Conservation (phyloP, 2,797 vertebrate species). For the Sus cebifrons region DNA sequence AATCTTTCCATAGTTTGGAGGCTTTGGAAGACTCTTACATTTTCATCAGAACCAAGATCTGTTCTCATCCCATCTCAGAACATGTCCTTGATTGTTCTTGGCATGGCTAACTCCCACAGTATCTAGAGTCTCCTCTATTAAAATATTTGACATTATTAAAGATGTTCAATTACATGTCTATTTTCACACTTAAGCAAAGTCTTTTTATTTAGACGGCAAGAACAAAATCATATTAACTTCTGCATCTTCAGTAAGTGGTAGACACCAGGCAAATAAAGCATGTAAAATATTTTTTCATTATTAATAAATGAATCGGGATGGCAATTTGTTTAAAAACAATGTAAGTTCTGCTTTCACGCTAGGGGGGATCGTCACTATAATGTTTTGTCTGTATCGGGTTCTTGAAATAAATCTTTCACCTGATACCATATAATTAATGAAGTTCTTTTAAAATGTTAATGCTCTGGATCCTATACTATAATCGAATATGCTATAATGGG, state of each 20-base stretch:
- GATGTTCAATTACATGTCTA: not conserved
- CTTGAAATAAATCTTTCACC: not conserved
- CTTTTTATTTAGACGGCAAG: not conserved
- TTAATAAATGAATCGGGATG: not conserved
- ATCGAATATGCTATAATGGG: not conserved
- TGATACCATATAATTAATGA: not conserved
- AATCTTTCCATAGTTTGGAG: not conserved
- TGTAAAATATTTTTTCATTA: not conserved
- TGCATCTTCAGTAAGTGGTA: not conserved
- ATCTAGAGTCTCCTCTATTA: not conserved
- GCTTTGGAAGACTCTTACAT: not conserved
- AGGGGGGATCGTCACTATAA: not conserved
- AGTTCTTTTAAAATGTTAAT: not conserved
- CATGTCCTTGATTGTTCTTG: not conserved
- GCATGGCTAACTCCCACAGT: not conserved
- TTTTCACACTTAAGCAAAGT: not conserved
- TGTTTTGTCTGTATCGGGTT: not conserved
- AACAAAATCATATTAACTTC: not conserved
- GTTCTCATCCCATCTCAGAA: not conserved
- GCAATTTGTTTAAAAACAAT: not conserved
- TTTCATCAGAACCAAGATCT: conserved; percentile 29
- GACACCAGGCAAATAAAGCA: not conserved
- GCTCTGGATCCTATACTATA: not conserved
- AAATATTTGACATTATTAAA: not conserved
- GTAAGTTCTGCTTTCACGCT: not conserved